phyloP scores from a whole-genome alignment of 2,888 invertebrate genomes.

The Eilema griseolum region DNA sequence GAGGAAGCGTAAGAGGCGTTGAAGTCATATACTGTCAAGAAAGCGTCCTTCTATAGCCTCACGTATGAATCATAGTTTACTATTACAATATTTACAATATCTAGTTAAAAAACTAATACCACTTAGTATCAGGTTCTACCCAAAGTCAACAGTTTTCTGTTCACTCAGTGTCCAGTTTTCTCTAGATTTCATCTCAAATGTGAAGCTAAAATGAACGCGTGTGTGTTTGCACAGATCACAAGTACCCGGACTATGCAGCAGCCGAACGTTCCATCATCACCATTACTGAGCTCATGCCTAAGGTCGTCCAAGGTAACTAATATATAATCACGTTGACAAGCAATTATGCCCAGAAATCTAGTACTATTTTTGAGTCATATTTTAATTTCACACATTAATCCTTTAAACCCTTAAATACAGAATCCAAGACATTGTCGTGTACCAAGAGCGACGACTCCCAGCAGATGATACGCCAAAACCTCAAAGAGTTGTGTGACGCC shows the following conservation, averaged over 20 bases:
- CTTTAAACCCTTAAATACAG: constrained; percentile 20
- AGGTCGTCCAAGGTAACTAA: constrained; percentile 47
- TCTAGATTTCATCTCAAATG: neutral
- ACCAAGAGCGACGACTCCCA: constrained; percentile 22
- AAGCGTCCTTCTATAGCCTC: neutral
- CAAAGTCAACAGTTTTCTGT: no score
- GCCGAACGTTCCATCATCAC: constrained; percentile 55
- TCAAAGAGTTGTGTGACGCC: constrained; percentile 34
- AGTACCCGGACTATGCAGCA: constrained; percentile 54
- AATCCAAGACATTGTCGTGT: constrained; percentile 31
- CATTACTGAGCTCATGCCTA: constrained; percentile 58
- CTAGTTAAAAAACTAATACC: no score
- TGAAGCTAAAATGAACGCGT: neutral
- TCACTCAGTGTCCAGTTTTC: no score
- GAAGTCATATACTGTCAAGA: no score
- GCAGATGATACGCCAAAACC: constrained; percentile 26
- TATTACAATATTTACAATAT: no score
- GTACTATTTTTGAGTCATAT: no score
- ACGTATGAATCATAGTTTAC: no score
- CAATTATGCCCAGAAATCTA: neutral
- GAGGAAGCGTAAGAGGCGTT: neutral
- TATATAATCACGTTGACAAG: neutral
- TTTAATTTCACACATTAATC: neutral
- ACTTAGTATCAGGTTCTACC: no score
- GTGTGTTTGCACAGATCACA: constrained; percentile 46